Evolutionary conservation across 1,140 invertebrate species (phyloP), one percentile per base, ranked within the genome.

Genomic region (Galleria mellonella): DNA sequence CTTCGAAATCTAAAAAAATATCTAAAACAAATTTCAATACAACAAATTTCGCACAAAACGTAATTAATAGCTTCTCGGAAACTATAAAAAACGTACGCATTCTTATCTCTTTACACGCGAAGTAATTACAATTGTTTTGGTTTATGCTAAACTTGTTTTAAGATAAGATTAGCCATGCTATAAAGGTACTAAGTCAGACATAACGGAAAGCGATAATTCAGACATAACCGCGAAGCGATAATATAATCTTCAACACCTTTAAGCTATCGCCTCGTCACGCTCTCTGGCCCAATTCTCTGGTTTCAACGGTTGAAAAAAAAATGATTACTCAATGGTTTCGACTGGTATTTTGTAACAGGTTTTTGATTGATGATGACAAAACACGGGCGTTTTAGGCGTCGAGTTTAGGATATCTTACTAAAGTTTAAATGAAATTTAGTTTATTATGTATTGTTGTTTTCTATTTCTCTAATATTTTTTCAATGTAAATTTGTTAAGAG

Each of bases 221-320:
- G 9, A 30, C 4, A 48, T 51, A 54, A 55, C 42, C 30, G 14
- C 47, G 28, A 45, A 57, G 42, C 44, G 44, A 47, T 43, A 45
- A 41, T 51, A 40, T 43, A 49, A 49, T 49, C 47, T 49, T 32
- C 47, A 17, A 40, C 42, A 51, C 51, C 46, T 58, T 43, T 43
- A 38, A 42, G 32, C 12, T 6, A 2, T 23, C 17, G 2, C 2
- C 32, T 50, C 54, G 59, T 62, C 55, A 62, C 59, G 59, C 47
- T 36, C 43, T 46, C 44, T 58, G 54, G 36, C 33, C 50, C 44
- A 46, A 51, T 61, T 61, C 47, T 61, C 53, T 53, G 58, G 58
- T 61, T 56, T 29, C 47, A 23, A 23, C 17, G 15, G 27, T 46
- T 31, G 31, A 55, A 59, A 54, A 23, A 23, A n/a, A n/a, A n/a